These are phyloP conservation scores for Sebastes cheni DNA, from an alignment of 2,797 vertebrate species.

Conservation along the genomic window DNA sequence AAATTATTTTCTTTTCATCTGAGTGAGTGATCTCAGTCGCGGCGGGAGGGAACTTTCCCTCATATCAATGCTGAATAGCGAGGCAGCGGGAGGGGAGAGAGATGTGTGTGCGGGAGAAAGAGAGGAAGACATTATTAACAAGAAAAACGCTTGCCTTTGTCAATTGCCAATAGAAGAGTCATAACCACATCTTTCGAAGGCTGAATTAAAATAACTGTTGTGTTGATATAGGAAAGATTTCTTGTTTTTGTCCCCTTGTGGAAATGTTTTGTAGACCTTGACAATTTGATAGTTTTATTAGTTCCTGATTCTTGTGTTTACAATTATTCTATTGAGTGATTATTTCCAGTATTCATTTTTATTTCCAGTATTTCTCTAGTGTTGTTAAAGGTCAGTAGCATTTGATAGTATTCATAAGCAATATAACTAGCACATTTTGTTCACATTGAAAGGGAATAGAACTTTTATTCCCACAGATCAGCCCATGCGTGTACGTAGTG, in stretches of 20 bases:
- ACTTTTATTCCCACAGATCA: neutral
- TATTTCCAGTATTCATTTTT: neutral
- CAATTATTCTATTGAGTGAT: neutral
- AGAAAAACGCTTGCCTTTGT: conserved; percentile 54
- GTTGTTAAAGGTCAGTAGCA: neutral
- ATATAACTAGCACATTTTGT: neutral
- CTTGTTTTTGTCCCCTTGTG: neutral
- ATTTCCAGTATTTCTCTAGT: neutral
- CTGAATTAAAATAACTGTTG: conserved; percentile 43
- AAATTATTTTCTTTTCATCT: conserved; percentile 76
- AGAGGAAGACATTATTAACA: conserved; percentile 44
- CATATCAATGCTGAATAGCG: conserved; percentile 53
- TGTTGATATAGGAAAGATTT: conserved; percentile 20
- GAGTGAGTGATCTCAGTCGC: conserved; percentile 57
- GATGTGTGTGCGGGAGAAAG: conserved; percentile 3
- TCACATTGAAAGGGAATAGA: neutral
- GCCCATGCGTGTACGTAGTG: neutral
- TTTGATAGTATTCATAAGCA: neutral
- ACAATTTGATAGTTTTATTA: neutral
- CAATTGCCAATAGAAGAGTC: conserved; percentile 11
- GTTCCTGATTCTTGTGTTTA: conserved; percentile 3
- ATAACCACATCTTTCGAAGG: conserved; percentile 36
- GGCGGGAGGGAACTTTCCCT: conserved; percentile 57
- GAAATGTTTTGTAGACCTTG: neutral
- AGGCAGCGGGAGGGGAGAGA: conserved; percentile 36